Evolutionary conservation across 2,888 invertebrate species (phyloP).

Genomic region (Synergus itoensis): DNA sequence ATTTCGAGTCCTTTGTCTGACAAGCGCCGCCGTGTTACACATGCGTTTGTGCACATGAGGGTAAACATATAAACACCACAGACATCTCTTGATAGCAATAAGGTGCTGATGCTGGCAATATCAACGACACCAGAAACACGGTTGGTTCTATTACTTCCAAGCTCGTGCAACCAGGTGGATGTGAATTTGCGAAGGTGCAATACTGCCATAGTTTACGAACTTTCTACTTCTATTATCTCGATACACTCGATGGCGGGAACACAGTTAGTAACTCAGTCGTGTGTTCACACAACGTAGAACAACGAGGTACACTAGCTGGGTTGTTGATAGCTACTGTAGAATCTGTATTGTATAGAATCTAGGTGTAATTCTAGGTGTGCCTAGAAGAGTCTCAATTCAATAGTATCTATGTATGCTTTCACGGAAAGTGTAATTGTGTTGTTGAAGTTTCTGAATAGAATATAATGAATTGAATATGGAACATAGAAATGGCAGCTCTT

Average conservation of each 20-base stretch:
- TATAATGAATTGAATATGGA: no score
- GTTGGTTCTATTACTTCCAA: conserved; percentile 44
- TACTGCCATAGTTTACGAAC: conserved; percentile 47
- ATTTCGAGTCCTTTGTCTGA: conserved; percentile 43
- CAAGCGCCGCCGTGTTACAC: background rate
- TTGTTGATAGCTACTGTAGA: background rate
- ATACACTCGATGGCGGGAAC: conserved; percentile 50
- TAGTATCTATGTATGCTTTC: no score
- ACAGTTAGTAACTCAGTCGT: conserved; percentile 31
- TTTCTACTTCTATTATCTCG: conserved; percentile 54
- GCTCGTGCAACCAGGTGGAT: background rate
- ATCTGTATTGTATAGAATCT: no score
- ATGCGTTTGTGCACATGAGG: background rate
- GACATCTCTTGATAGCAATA: conserved; percentile 60
- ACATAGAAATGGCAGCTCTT: no score
- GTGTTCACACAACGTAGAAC: background rate
- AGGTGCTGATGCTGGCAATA: conserved; percentile 56
- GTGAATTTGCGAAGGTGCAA: background rate
- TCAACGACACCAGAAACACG: conserved; percentile 47
- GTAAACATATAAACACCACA: conserved; percentile 27
- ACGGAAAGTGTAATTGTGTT: no score
- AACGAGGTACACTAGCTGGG: background rate
- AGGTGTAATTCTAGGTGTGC: no score
- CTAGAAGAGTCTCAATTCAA: no score
- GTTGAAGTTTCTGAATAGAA: no score